Evolutionary conservation across 2,888 invertebrate genomes (phyloP), one percentile per base, ranked within the genome.

Genomic region (Brenthis daphne): DNA sequence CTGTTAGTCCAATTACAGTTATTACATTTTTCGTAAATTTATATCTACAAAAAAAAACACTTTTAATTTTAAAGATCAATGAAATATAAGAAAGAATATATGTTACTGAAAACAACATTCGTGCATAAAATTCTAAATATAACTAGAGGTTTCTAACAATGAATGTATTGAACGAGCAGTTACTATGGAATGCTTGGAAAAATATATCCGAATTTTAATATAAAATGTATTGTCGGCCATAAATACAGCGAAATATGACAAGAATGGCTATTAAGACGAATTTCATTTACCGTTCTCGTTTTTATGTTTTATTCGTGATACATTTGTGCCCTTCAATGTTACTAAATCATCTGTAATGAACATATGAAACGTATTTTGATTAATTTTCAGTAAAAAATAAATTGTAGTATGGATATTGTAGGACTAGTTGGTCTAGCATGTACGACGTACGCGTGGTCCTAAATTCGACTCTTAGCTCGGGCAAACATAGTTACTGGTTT

Each of bases 181-280:
- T 57, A 51, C 16, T 43, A 48, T 37, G 54, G 47, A 43, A 14
- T 24, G 53, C 16, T 54, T 57, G n/a, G 57, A 16, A 64, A 66
- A 54, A 65, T 67, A 56, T 64, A 54, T 63, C 65, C 66, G 58
- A 58, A 69, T 56, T 65, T 69, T 69, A 65, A 67, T 71, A 65
- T 65, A 63, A 43, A 69, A 77, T 74, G 80, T 80, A 80, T 81
- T 80, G 76, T 72, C 65, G 48, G 67, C 60, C 24, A 69, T 69
- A 69, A 66, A 69, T 66, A 69, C 65, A 56, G 58, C 64, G 66
- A 67, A 69, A 67, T 67, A 60, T 54, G 69, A 71, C 68, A 65
- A 53, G 58, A 68, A 71, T 66, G 64, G 69, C 65, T 69, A 66
- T 71, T 71, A 66, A 69, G 58, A 70, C 64, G 67, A 63, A 67